A percentile compares a stretch with the other conserved stretches of the same genome.
Conservation (phyloP, 2,797 vertebrate species). For the Phrynocephalus forsythii region DNA sequence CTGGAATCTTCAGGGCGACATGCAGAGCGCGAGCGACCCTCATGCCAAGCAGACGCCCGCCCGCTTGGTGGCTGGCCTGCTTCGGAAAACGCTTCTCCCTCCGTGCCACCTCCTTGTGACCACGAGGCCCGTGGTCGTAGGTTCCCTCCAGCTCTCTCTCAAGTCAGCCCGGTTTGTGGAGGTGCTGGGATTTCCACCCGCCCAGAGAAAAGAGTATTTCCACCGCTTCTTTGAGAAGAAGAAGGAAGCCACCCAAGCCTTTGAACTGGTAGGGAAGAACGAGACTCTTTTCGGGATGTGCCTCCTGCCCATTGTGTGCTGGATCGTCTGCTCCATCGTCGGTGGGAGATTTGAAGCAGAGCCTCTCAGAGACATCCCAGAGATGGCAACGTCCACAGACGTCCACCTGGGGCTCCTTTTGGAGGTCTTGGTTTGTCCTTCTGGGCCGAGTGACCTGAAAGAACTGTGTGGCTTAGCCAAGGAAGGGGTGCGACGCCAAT, state of each 20-base stretch:
- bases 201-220: slow-evolving; percentile 45
- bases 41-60: not conserved
- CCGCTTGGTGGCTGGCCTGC: slow-evolving; percentile 35
- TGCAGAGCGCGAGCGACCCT: not conserved
- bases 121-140: slow-evolving; percentile 39
- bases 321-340: slow-evolving; percentile 56
- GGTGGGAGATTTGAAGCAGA: not conserved
- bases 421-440: slow-evolving; percentile 41
- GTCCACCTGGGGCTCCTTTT: slow-evolving; percentile 60
- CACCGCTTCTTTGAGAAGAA: slow-evolving; percentile 40
- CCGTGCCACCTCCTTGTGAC: slow-evolving; percentile 57
- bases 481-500: slow-evolving; percentile 42
- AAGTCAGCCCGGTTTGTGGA: slow-evolving; percentile 48
- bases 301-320: slow-evolving; percentile 61
- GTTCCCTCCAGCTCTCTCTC: slow-evolving; percentile 27
- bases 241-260: slow-evolving; percentile 13
- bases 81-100: slow-evolving; percentile 43
- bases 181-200: slow-evolving; percentile 60
- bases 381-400: slow-evolving; percentile 51
- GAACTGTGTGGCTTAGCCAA: slow-evolving; percentile 57
- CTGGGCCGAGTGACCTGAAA: not conserved
- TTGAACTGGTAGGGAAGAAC: slow-evolving; percentile 23
- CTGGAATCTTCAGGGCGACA: not conserved
- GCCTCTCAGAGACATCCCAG: slow-evolving; percentile 49
- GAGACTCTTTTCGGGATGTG: slow-evolving; percentile 62